Conservation (phyloP, 2,797 vertebrate species). For the Fistularia commersonii region DNA sequence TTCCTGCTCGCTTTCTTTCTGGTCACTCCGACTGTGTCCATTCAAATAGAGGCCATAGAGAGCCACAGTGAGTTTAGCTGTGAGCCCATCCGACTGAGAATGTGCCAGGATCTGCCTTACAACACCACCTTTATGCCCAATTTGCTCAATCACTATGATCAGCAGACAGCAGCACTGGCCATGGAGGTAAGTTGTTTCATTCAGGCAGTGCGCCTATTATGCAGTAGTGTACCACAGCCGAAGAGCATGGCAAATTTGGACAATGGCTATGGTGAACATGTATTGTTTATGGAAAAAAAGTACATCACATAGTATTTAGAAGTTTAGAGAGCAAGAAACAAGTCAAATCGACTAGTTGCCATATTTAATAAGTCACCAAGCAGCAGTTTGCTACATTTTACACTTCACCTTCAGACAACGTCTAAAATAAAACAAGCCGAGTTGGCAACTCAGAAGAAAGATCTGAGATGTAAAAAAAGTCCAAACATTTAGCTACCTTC, state of each 20-base stretch:
- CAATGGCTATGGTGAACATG: constrained; percentile 15
- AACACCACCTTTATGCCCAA: constrained; percentile 99
- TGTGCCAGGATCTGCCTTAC: constrained; percentile 98
- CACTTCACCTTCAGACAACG: constrained; percentile 14
- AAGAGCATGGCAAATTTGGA: constrained; percentile 5
- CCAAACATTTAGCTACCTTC: too few species aligned
- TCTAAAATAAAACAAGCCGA: constrained; percentile 26
- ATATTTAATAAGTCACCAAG: constrained; percentile 1
- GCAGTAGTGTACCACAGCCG: constrained; percentile 12
- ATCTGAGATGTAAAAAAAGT: constrained; percentile 3
- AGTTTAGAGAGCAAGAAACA: constrained; percentile 1
- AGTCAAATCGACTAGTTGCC: not conserved
- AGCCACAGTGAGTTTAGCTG: constrained; percentile 95
- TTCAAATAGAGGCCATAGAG: constrained; percentile 67
- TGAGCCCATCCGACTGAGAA: constrained; percentile 91
- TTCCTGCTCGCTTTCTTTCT: constrained; percentile 37
- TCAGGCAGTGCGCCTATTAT: constrained; percentile 7
- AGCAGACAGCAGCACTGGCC: constrained; percentile 92
- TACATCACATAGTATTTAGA: not conserved
- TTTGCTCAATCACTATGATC: constrained; percentile 96
- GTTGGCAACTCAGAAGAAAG: not conserved
- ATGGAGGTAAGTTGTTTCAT: constrained; percentile 86
- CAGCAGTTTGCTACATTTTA: constrained; percentile 12
- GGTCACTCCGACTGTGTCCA: constrained; percentile 45
- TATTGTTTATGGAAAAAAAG: constrained; percentile 2